Evolutionary conservation across 2,888 invertebrate genomes (phyloP).

Genomic region (Thumatha senex): DNA sequence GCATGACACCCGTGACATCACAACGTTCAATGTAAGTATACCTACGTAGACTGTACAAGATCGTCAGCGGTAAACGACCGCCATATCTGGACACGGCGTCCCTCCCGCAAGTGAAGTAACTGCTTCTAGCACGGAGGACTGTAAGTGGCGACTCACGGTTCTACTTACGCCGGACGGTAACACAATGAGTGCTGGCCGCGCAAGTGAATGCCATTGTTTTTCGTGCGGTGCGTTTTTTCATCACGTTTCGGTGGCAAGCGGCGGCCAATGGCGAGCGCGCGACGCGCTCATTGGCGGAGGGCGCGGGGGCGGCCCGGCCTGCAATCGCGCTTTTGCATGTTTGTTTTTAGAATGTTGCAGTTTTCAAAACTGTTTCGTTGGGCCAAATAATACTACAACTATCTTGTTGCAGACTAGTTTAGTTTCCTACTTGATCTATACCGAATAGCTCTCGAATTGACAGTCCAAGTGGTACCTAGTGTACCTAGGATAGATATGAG

Average conservation of each 20-base stretch:
- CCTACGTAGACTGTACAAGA: conserved; percentile 21
- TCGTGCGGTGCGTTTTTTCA: conserved; percentile 59
- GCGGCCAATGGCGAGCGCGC: conserved; percentile 59
- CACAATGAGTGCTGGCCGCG: conserved; percentile 56
- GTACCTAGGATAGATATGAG: no score
- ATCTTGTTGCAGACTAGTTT: not conserved
- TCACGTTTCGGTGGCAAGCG: conserved; percentile 48
- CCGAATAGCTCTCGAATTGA: no score
- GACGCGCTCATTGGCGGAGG: conserved; percentile 55
- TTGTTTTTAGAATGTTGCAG: conserved; percentile 53
- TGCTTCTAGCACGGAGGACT: conserved; percentile 1
- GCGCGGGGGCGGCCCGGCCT: conserved; percentile 59
- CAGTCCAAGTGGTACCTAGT: no score
- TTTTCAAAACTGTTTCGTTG: conserved; percentile 47
- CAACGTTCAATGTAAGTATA: conserved; percentile 41
- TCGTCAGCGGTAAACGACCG: conserved; percentile 18
- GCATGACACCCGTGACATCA: conserved; percentile 43
- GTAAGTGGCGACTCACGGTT: conserved; percentile 17
- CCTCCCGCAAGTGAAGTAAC: conserved; percentile 10
- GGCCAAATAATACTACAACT: not conserved
- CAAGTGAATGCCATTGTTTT: conserved; percentile 77
- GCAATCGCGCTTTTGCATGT: conserved; percentile 39
- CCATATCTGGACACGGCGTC: conserved; percentile 7
- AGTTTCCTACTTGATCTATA: no score
- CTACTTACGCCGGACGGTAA: conserved; percentile 35